Evolutionary conservation across 2,113 vertebrate species (phyloP).

Genomic region (Gambusia affinis): DNA sequence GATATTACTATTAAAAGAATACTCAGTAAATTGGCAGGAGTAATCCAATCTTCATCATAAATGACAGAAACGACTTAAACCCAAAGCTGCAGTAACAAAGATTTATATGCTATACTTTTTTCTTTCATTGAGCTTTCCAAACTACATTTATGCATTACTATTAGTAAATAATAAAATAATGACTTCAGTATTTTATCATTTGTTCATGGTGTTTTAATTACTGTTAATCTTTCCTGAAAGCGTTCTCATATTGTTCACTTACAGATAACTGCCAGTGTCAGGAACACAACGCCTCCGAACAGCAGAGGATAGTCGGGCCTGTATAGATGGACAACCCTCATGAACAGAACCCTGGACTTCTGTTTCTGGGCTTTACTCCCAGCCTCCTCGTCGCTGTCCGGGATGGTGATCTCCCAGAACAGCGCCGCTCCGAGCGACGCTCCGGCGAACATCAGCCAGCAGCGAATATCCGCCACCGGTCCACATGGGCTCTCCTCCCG

Average conservation of each 20-base stretch:
- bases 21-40: no score
- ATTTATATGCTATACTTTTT: no score
- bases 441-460: conserved; percentile 52
- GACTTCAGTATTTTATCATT: no score
- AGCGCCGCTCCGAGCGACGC: conserved; percentile 67
- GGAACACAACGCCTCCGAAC: conserved; percentile 65
- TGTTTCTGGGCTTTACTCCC: conserved; percentile 32
- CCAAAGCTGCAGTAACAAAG: no score
- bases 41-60: no score
- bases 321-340: conserved; percentile 68
- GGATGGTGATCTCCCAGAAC: conserved; percentile 76
- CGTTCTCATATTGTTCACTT: conserved; percentile 39
- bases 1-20: no score
- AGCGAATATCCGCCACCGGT: conserved; percentile 20
- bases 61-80: no score
- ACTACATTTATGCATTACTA: no score
- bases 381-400: conserved; percentile 40
- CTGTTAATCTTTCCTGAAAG: no score
- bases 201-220: no score
- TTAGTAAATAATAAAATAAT: no score
- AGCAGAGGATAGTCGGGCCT: conserved; percentile 55
- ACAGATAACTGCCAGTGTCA: conserved; percentile 78
- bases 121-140: no score
- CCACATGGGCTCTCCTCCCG: conserved; percentile 23
- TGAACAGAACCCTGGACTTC: conserved; percentile 58